A percentile compares a stretch with the other conserved stretches of the same genome.
Conservation (phyloP, 2,888 invertebrate species). For the Tenthredo mesomela region DNA sequence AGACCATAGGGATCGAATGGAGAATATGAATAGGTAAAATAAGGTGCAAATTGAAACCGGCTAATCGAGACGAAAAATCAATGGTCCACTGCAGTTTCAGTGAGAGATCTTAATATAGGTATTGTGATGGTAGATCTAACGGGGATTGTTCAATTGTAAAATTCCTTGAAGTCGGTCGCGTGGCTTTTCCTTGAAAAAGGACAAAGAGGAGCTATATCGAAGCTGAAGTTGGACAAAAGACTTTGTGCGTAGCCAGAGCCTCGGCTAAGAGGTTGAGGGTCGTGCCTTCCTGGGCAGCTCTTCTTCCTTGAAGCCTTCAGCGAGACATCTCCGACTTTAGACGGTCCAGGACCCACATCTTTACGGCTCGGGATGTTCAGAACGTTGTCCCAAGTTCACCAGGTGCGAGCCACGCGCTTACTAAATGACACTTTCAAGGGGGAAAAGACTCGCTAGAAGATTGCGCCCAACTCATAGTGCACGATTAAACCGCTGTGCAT, state of each 20-base stretch:
- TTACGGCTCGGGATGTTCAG: background rate
- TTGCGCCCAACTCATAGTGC: background rate
- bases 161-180: constrained; percentile 46
- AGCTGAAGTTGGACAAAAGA: constrained; percentile 27
- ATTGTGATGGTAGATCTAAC: constrained; percentile 31
- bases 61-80: constrained; percentile 25
- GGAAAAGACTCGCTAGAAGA: constrained; percentile 4
- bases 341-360: background rate
- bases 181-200: constrained; percentile 46
- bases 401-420: constrained; percentile 48
- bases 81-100: background rate
- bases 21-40: background rate
- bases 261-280: constrained; percentile 45
- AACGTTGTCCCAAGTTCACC: background rate
- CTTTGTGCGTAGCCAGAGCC: constrained; percentile 38
- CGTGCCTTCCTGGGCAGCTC: constrained; percentile 31
- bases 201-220: constrained; percentile 46
- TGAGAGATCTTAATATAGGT: constrained; percentile 4
- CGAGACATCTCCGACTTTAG: constrained; percentile 14
- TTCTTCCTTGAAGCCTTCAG: background rate
- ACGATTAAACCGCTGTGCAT: constrained; percentile 42
- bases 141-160: constrained; percentile 44
- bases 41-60: background rate
- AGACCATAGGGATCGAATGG: background rate
- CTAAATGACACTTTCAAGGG: constrained; percentile 36